Conservation (phyloP, 2,797 vertebrate genomes). For the Melopsittacus undulatus region DNA sequence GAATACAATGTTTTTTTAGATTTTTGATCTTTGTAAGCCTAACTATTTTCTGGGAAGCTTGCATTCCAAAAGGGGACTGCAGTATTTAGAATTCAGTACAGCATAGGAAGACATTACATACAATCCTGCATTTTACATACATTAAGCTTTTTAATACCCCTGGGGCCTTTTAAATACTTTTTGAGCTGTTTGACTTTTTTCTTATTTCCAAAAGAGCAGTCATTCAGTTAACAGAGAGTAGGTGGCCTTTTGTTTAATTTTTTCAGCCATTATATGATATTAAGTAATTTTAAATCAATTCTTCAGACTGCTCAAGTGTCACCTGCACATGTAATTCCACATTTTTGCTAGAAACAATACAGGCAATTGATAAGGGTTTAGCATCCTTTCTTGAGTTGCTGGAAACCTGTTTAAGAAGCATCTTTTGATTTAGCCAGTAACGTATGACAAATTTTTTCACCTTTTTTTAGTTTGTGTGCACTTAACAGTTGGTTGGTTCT, state of each 20-base stretch:
- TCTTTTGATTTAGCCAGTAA: not conserved
- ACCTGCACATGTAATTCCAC: not conserved
- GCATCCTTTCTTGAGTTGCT: not conserved
- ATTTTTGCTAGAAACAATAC: not conserved
- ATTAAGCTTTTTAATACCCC: not conserved
- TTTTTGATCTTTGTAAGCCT: not conserved
- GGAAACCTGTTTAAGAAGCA: not conserved
- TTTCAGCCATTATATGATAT: not conserved
- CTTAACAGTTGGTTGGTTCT: not conserved
- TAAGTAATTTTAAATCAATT: not conserved
- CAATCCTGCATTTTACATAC: not conserved
- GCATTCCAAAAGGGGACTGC: not conserved
- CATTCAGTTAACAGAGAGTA: not conserved
- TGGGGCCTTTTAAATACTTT: not conserved
- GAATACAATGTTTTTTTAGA: not conserved
- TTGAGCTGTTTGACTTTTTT: not conserved
- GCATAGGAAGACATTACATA: not conserved
- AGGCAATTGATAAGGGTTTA: not conserved
- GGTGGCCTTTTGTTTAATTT: not conserved
- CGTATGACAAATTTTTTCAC: not conserved
- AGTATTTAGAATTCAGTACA: not conserved
- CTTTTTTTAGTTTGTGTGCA: not conserved
- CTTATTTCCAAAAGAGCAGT: not conserved
- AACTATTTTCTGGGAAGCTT: not conserved
- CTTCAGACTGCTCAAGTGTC: not conserved